A percentile compares a stretch with the other conserved stretches of the same genome.
phyloP scores from a whole-genome alignment of 1,140 invertebrate genomes.

The Lanistes nyassanus region DNA sequence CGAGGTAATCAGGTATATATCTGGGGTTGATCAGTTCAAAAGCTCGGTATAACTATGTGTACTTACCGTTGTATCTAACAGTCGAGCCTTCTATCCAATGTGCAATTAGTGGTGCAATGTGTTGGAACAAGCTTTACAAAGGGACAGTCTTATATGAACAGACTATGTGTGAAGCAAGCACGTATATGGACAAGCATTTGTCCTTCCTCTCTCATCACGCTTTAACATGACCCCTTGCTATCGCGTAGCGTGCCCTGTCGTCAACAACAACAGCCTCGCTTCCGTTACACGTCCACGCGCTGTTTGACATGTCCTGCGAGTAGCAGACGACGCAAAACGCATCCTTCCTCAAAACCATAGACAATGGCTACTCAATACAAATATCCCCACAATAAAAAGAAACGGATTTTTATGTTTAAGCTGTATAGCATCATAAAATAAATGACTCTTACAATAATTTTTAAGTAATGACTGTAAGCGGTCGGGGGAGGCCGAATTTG shows the following conservation, averaged over 20 bases:
- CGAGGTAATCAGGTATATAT: no score
- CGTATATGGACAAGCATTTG: background rate
- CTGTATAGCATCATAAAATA: background rate
- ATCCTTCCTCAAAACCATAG: no score
- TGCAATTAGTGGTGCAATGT: no score
- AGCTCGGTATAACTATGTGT: no score
- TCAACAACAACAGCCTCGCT: constrained; percentile 35
- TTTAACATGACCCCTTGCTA: constrained; percentile 8
- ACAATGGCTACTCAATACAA: background rate
- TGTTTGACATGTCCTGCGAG: constrained; percentile 17
- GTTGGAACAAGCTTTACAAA: no score
- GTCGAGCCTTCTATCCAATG: no score
- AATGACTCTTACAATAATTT: background rate
- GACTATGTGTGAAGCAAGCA: no score
- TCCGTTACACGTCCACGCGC: constrained; percentile 24
- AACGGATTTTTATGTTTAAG: background rate
- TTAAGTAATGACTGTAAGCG: background rate
- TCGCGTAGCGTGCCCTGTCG: constrained; percentile 25
- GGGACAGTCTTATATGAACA: no score
- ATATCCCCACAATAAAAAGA: background rate
- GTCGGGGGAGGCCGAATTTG: no score
- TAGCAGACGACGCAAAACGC: constrained; percentile 13
- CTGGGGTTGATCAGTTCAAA: no score
- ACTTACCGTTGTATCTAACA: no score
- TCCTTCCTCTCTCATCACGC: background rate